Percentiles rank a stretch among this genome's conserved stretches.
Conservation (phyloP, 2,797 vertebrate genomes). For the Acridotheres tristis region DNA sequence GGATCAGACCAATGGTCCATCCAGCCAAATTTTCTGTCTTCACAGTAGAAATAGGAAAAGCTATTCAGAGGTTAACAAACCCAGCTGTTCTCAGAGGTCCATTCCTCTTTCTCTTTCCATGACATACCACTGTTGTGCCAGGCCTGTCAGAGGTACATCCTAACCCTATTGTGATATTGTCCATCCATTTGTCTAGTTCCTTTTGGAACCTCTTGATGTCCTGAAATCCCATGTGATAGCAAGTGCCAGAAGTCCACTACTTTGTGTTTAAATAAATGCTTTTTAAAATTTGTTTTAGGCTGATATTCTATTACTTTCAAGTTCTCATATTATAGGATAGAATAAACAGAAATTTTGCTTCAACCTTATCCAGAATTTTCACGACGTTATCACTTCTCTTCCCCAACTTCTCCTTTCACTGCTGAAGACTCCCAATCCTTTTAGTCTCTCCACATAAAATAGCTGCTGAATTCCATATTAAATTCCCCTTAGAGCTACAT, state of each 20-base stretch:
- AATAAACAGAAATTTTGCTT: background rate
- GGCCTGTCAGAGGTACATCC: background rate
- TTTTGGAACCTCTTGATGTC: background rate
- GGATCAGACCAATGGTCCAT: background rate
- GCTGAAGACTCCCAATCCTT: background rate
- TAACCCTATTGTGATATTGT: background rate
- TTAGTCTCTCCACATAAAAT: background rate
- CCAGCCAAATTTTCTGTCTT: background rate
- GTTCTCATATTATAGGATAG: background rate
- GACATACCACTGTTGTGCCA: background rate
- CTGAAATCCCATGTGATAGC: background rate
- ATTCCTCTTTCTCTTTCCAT: background rate
- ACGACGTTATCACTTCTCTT: fast-evolving
- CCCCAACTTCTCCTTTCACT: background rate
- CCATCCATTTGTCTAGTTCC: background rate
- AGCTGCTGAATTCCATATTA: background rate
- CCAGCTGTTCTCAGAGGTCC: background rate
- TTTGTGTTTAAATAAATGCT: background rate
- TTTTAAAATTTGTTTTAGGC: background rate
- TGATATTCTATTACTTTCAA: background rate
- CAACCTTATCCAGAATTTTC: background rate
- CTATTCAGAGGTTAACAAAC: background rate
- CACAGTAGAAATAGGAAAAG: background rate
- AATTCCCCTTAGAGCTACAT: background rate
- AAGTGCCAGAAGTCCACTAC: background rate